A percentile compares a stretch with the other conserved stretches of the same genome.
These are phyloP conservation scores for Callipepla squamata DNA, from an alignment of 2,113 vertebrate species.

Conservation along the genomic window DNA sequence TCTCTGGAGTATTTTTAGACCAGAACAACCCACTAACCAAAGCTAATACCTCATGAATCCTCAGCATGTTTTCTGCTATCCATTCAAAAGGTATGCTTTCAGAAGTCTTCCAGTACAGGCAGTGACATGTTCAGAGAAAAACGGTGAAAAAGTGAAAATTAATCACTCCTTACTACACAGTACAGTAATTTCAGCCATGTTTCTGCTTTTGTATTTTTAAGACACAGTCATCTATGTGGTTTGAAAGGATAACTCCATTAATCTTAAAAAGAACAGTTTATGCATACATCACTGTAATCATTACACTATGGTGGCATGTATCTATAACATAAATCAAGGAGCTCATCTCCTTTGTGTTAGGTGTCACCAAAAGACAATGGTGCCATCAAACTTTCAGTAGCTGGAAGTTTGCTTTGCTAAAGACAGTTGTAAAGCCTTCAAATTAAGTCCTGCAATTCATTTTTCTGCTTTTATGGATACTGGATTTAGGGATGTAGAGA, in stretches of 20 bases:
- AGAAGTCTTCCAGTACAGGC: not conserved
- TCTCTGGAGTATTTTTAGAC: not conserved
- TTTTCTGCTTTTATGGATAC: not conserved
- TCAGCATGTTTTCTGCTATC: not conserved
- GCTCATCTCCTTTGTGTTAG: not conserved
- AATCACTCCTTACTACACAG: not conserved
- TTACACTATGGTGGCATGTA: not conserved
- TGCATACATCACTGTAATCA: not conserved
- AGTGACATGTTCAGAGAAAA: not conserved
- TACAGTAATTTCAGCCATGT: not conserved
- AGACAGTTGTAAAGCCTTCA: not conserved
- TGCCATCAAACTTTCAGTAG: constrained; percentile 1
- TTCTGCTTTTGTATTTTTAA: not conserved
- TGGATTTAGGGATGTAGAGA: not conserved
- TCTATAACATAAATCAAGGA: not conserved
- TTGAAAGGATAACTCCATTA: not conserved
- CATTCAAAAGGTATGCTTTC: not conserved
- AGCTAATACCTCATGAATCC: not conserved
- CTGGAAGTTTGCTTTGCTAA: constrained; percentile 28
- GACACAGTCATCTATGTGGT: not conserved
- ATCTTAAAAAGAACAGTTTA: not conserved
- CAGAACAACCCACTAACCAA: not conserved
- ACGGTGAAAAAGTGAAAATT: not conserved
- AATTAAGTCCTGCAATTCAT: not conserved
- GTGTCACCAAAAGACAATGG: not conserved